phyloP scores from a whole-genome alignment of 1,140 invertebrate genomes.

The Thaumetopoea pityocampa region DNA sequence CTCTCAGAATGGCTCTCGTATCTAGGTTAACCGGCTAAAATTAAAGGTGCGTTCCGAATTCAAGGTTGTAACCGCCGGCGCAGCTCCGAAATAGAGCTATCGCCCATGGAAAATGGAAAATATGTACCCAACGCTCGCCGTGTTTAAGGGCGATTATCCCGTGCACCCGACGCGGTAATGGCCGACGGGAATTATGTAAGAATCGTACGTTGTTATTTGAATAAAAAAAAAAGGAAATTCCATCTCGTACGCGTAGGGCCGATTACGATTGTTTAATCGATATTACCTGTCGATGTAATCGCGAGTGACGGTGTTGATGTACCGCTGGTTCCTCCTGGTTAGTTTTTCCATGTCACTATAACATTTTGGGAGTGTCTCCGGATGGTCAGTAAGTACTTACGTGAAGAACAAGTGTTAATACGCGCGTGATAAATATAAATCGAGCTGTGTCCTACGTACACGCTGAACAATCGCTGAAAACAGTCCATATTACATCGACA shows the following conservation, averaged over 20 bases:
- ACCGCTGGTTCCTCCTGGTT: conserved; percentile 6
- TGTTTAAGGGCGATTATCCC: conserved; percentile 52
- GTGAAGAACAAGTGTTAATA: conserved; percentile 28
- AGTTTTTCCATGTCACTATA: conserved; percentile 4
- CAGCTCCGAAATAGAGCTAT: conserved; percentile 60
- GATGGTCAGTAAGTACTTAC: conserved; percentile 46
- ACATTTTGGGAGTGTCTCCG: conserved; percentile 36
- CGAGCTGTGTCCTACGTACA: conserved; percentile 29
- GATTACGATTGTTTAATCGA: conserved; percentile 6
- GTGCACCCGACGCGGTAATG: conserved; percentile 39
- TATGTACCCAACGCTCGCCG: conserved; percentile 33
- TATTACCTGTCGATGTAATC: conserved; percentile 28
- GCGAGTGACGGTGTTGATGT: conserved; percentile 34
- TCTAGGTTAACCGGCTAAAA: conserved; percentile 73
- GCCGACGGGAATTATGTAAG: conserved; percentile 67
- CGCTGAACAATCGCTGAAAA: conserved; percentile 18
- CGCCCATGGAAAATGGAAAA: conserved; percentile 60
- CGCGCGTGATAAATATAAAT: conserved; percentile 60
- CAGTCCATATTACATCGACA: too few species aligned
- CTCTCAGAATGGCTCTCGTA: conserved; percentile 59
- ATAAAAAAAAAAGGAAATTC: conserved; percentile 23
- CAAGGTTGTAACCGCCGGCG: conserved; percentile 67
- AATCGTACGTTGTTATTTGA: conserved; percentile 55
- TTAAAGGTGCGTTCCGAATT: conserved; percentile 71
- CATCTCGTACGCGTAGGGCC: conserved; percentile 15